Evolutionary conservation across 2,797 vertebrate species (phyloP), one percentile per base, ranked within the genome.

Genomic region (Onychomys leucogaster): DNA sequence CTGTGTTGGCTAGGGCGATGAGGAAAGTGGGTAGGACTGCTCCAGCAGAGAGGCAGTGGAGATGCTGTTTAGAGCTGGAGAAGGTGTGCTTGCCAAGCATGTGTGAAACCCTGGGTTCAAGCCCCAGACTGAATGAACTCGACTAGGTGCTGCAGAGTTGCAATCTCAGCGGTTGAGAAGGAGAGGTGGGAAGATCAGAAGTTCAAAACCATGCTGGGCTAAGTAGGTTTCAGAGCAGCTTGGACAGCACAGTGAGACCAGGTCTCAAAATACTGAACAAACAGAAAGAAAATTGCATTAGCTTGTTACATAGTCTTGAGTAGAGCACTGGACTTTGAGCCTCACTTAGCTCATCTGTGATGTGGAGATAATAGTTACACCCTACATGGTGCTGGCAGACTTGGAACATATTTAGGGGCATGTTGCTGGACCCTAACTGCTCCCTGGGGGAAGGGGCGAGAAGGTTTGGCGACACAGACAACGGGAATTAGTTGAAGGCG

Each of bases 261-360:
- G 63, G n/a, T 59, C 55, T 59, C 80, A 82, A 25, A 78, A 6
- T 27, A 43, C 43, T 27, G 32, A 75, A 25, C 13, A 52, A 76
- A 76, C 43, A 46, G 21, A 71, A 90, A 81, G 89, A 55, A 81
- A 76, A 21, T 21, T 25, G 6, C 11, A 34, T 34, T 46, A 25
- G n/a, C 52, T 57, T 46, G 61, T 87, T 14, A 37, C 0, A 32
- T 43, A 77, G 55, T 59, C 34, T 69, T 69, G 77, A 73, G 27
- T 14, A 37, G 57, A 67, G 63, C 6, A 34, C 6, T 80, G 41
- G 59, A 41, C 80, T 86, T 23, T 52, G 61, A 89, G 82, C 32
- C 85, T 94, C 13, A 27, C 12, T 95, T 73, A 77, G 90, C 63
- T 90, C 85, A 84, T 90, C 63, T 57, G 13, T 61, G 16, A 19